Base-by-base conservation (phyloP, 2,797 vertebrate species). In the Falco cherrug region DNA sequence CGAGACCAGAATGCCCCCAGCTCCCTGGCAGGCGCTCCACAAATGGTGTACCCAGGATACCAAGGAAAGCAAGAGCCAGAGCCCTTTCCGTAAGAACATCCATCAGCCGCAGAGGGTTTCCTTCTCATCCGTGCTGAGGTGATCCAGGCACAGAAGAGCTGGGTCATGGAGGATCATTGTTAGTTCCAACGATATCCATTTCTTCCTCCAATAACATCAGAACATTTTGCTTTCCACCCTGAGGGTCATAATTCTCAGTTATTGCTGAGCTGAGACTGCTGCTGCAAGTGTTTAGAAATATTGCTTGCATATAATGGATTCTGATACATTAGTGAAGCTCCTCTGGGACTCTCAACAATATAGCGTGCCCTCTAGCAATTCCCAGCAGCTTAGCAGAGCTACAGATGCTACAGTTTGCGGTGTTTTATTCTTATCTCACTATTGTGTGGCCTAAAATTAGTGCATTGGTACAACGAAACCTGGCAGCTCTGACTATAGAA, bases 281-380 rank as follows among this genome's bases (percentile, higher is more conserved):
- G 70, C 54, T 82, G 70, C 77, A 59, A 95, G 50, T 68, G 59
- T 81, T 93, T 88, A 90, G 82, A 90, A 87, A 93, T 79, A 57
- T 4, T 75, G 78, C 77, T 82, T 68, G 71, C 65, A 47, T 41
- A 45, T 57, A 82, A 76, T 65, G 75, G 50, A 67, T 87, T 82
- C 78, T 74, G 45, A 59, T 59, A 25, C 31, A 43, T 81, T 11
- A 39, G 50, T 19, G 84, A 82, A 74, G n/a, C 33, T 90, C 67
- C 84, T 90, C 43, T 8, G 89, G 74, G 87, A 73, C 35, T 57
- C 47, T 61, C 53, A 68, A 2, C 15, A 75, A 45, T 5, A 45
- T 14, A 81, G 25, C 1, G 5, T 57, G 48, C 43, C 83, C 88
- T 90, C 60, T 37, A 48, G 65, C 37, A 84, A 41, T 60, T 80